These are phyloP conservation scores for Protonemura montana DNA, from an alignment of 2,888 invertebrate species.

Conservation along the genomic window DNA sequence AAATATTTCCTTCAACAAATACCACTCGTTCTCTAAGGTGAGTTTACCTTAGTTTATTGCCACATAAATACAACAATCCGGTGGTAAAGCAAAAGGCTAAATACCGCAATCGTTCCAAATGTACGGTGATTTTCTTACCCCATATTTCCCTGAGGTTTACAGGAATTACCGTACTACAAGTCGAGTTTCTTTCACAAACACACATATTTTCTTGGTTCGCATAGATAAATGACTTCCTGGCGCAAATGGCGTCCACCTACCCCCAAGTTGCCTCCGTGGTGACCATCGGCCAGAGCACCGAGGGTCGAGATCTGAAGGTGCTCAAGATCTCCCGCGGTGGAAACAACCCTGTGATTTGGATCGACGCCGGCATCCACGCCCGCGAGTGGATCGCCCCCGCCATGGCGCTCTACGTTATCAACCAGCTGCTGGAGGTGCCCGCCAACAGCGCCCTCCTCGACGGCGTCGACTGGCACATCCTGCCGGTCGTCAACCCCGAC, in stretches of 20 bases:
- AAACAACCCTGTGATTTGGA: constrained; percentile 12
- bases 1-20: constrained; percentile 57
- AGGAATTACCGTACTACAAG: too few relatives aligned
- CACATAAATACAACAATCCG: constrained; percentile 60
- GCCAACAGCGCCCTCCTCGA: constrained; percentile 65
- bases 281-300: constrained; percentile 66
- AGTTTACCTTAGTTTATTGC: too few relatives aligned
- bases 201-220: too few relatives aligned
- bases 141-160: too few relatives aligned
- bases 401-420: constrained; percentile 66
- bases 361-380: constrained; percentile 62
- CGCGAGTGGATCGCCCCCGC: constrained; percentile 74
- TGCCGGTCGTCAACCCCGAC: constrained; percentile 76
- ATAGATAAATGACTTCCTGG: constrained; percentile 64
- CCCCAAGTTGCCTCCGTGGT: constrained; percentile 64
- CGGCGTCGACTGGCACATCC: constrained; percentile 70
- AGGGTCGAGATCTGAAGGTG: constrained; percentile 66
- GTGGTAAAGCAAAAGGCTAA: constrained; percentile 54
- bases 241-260: constrained; percentile 60
- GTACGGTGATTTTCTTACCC: too few relatives aligned
- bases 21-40: constrained; percentile 49
- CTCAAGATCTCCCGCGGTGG: constrained; percentile 67
- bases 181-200: too few relatives aligned
- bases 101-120: too few relatives aligned
- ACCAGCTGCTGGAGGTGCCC: constrained; percentile 67